phyloP scores from a whole-genome alignment of 1,140 invertebrate genomes.

The Triops longicaudatus region DNA sequence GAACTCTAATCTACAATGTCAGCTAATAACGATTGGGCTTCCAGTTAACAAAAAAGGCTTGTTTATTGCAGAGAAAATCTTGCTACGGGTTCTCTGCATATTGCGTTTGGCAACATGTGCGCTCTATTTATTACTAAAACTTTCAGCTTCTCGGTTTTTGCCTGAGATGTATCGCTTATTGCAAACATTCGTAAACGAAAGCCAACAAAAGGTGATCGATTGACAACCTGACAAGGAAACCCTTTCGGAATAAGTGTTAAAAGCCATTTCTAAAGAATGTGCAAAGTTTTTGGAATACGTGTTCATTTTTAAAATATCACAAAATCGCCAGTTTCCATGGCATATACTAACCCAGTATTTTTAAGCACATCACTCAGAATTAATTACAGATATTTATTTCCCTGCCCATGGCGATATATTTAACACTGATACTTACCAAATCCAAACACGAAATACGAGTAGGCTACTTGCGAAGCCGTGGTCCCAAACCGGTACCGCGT shows the following conservation, averaged over 20 bases:
- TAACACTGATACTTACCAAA: conserved; percentile 52
- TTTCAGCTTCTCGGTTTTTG: too few species aligned
- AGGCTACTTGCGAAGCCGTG: conserved; percentile 53
- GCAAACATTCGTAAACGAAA: neutral
- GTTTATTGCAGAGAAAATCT: neutral
- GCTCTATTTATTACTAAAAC: too few species aligned
- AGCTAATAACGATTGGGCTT: neutral
- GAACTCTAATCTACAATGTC: neutral
- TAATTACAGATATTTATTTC: conserved; percentile 4
- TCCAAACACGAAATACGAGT: conserved; percentile 65
- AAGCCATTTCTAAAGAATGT: neutral
- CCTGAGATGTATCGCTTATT: neutral
- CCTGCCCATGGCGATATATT: neutral
- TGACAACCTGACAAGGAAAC: neutral
- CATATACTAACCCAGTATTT: neutral
- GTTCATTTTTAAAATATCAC: too few species aligned
- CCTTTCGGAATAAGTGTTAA: neutral
- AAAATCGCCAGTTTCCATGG: neutral
- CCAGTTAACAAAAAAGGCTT: neutral
- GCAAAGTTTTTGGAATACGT: neutral
- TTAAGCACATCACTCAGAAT: neutral
- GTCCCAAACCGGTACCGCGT: conserved; percentile 60
- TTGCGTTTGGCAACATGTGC: neutral
- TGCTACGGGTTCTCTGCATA: neutral
- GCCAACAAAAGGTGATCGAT: neutral